A percentile compares a stretch with the other conserved stretches of the same genome.
Conservation (phyloP, 1,140 invertebrate species). For the Atta colombica region DNA sequence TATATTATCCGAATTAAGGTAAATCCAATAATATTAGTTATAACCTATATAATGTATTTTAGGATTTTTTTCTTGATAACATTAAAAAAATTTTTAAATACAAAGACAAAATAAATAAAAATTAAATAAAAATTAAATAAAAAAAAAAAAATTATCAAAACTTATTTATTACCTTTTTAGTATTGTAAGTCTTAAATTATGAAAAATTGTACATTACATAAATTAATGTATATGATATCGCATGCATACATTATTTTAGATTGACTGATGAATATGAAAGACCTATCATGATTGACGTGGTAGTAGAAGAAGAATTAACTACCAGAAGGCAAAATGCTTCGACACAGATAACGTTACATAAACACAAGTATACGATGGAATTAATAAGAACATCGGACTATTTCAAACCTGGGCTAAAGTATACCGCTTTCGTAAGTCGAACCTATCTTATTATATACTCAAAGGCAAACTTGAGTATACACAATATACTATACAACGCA, state of each 20-base stretch:
- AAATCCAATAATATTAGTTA: constrained; percentile 54
- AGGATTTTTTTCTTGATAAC: not conserved
- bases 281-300: constrained; percentile 92
- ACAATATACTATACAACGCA: not conserved
- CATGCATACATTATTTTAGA: constrained; percentile 74
- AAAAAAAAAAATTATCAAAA: not conserved
- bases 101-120: too few relatives aligned
- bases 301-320: constrained; percentile 93
- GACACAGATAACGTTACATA: constrained; percentile 91
- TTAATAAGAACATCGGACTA: constrained; percentile 93
- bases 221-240: not conserved
- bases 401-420: constrained; percentile 95
- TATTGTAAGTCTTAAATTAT: not conserved
- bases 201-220: not conserved
- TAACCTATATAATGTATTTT: not conserved
- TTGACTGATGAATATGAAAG: constrained; percentile 92
- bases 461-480: not conserved
- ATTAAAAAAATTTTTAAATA: constrained; percentile 23
- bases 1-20: constrained; percentile 90
- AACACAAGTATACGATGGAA: constrained; percentile 94
- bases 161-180: not conserved
- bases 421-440: constrained; percentile 91
- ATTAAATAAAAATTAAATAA: too few relatives aligned
- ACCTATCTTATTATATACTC: not conserved
- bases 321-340: constrained; percentile 93